These are phyloP conservation scores for Phthorimaea operculella DNA, from an alignment of 1,140 invertebrate species.

Conservation along the genomic window DNA sequence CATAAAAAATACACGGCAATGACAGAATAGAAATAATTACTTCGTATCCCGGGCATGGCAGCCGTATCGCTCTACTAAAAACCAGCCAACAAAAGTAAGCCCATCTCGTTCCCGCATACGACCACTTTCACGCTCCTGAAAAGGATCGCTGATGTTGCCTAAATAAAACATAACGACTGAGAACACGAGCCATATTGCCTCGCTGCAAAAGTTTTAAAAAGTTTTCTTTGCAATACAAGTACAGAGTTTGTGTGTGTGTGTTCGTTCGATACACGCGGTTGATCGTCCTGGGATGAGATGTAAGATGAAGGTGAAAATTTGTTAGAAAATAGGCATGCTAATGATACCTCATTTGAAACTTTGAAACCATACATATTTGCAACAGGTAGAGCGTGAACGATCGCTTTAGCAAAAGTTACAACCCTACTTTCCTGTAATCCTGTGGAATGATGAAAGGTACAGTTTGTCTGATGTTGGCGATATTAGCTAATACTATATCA, in stretches of 20 bases:
- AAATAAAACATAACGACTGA: conserved; percentile 67
- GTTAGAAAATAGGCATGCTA: too few relatives aligned
- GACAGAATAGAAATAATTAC: conserved; percentile 68
- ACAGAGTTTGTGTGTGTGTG: conserved; percentile 48
- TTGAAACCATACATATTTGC: too few relatives aligned
- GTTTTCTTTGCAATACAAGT: conserved; percentile 70
- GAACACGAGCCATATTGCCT: conserved; percentile 69
- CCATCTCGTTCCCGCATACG: conserved; percentile 30
- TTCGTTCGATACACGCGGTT: conserved; percentile 52
- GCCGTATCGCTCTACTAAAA: conserved; percentile 35
- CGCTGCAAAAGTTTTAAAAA: conserved; percentile 70
- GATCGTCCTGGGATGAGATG: conserved; percentile 41
- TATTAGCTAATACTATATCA: too few relatives aligned
- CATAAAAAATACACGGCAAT: conserved; percentile 64
- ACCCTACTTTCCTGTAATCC: too few relatives aligned
- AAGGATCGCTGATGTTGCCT: conserved; percentile 53
- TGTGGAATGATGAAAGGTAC: too few relatives aligned
- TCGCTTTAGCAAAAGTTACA: too few relatives aligned
- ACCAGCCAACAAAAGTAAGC: conserved; percentile 31
- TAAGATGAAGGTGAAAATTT: neutral
- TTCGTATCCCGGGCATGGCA: conserved; percentile 63
- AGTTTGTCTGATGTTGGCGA: too few relatives aligned
- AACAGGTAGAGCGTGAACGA: too few relatives aligned
- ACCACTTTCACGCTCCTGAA: conserved; percentile 22
- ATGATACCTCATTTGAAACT: too few relatives aligned